Conservation (phyloP, 2,113 vertebrate species). For the Bubo blakistoni region DNA sequence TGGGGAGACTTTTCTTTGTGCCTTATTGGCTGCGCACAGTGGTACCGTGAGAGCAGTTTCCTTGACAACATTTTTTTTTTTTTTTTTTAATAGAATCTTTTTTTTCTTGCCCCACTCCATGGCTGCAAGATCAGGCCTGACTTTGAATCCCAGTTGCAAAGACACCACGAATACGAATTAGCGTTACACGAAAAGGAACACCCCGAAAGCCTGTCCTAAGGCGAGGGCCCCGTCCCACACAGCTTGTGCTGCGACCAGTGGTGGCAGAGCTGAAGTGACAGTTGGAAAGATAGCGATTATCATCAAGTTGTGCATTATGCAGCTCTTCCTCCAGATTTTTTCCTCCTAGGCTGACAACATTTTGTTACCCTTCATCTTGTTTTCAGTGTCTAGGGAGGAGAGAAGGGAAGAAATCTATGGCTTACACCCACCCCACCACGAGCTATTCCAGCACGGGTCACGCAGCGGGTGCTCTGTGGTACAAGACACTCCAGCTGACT, state of each 20-base stretch:
- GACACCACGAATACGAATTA: accelerated
- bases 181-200: accelerated
- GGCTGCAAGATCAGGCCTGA: neutral
- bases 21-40: neutral
- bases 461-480: neutral
- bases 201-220: accelerated
- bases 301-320: neutral
- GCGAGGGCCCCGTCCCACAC: neutral
- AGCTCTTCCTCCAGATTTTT: neutral
- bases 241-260: neutral
- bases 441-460: neutral
- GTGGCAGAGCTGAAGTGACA: neutral
- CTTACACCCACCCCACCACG: neutral
- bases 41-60: neutral
- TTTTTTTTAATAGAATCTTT: neutral
- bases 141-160: neutral
- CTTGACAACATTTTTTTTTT: constrained; percentile 7
- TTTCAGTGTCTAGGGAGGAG: neutral
- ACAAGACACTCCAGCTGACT: neutral
- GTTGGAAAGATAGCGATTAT: neutral
- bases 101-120: neutral
- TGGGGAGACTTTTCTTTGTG: neutral
- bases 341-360: neutral
- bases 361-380: neutral
- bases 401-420: neutral